Evolutionary conservation across 2,888 invertebrate genomes (phyloP), one percentile per base, ranked within the genome.

Genomic region (Synergus laeviventris): DNA sequence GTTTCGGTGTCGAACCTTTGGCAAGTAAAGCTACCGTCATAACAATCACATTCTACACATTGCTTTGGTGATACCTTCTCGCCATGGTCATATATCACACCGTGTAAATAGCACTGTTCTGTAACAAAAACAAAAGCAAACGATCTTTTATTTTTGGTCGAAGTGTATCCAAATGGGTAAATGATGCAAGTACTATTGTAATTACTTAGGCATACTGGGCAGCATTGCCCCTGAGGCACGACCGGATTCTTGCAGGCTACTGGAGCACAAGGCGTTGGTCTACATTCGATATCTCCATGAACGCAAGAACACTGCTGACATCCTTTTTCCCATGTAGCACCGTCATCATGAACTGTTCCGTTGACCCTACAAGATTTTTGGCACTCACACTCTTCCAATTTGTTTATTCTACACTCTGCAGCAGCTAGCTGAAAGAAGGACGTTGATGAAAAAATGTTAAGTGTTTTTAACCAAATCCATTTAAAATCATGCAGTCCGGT

Each of bases 251-350:
- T 96, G 92, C 97, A 97, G 84, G 93, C 93, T 78, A 94, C 93
- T 87, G 93, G 92, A 75, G 95, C 95, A 92, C 97, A 97, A 91
- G 95, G 94, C 81, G 95, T 94, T 88, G 95, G 95, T 90, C 94
- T 94, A 93, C 97, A 97, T 90, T 95, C 94, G 83, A 97, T 95
- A 87, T 95, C 95, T 73, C 97, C 97, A 92, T 96, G 96, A 93
- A 95, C 94, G 93, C 97, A 97, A 90, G 96, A 94, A 93, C 97
- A 97, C 87, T 95, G 94, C 90, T 96, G 95, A 93, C 97, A 97
- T 91, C 94, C 95, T 89, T 94, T 93, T 91, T 95, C 94, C 97
- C 97, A 97, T 78, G 94, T 94, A 83, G 96, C 95, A 76, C 97
- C 97, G 90, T 97, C 97, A 77, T 95, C 94, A 89, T 95, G 95